Evolutionary conservation across 2,888 invertebrate genomes (phyloP), one percentile per base, ranked within the genome.

Genomic region (Melanostoma scalare): DNA sequence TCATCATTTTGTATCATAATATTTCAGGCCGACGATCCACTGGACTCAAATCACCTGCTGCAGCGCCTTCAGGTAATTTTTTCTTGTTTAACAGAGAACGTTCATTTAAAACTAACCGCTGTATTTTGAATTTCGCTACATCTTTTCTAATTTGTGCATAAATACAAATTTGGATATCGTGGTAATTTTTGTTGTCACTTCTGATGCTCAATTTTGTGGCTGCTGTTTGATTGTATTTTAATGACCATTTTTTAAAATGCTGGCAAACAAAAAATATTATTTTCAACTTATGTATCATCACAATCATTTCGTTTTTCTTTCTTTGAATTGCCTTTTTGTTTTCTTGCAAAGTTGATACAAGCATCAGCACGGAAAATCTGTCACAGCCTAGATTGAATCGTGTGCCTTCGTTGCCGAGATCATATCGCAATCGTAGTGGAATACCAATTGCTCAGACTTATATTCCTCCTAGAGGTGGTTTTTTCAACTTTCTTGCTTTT

Each of bases 341-440:
- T 38, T 20, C 4, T 2, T 48, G 40, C 6, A 60, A 76, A 85
- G 74, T 84, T 84, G 86, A 85, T 58, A 87, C 87, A 67, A 87
- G 87, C 79, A 79, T 87, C 90, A 94, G 93, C 90, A 93, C 93
- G 87, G 94, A 94, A 91, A 94, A 93, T 91, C 92, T 94, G 85
- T 90, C 92, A 89, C 91, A 89, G 82, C 90, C 92, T 87, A 92
- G 92, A 86, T 90, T 93, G 86, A 93, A 92, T 89, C 92, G 93
- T 87, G 93, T 92, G 88, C 93, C 93, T 88, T 93, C 93, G 87
- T 91, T 93, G 88, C 93, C 93, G 87, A 91, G 93, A 88, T 93
- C 92, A 87, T 93, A 93, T 90, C 92, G 93, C 86, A 93, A 93
- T 89, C 93, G 93, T 86, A 92, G 92, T 90, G 93, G 93, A 88